Conservation (phyloP, 2,797 vertebrate genomes). For the Ptychobarbus kaznakovi region DNA sequence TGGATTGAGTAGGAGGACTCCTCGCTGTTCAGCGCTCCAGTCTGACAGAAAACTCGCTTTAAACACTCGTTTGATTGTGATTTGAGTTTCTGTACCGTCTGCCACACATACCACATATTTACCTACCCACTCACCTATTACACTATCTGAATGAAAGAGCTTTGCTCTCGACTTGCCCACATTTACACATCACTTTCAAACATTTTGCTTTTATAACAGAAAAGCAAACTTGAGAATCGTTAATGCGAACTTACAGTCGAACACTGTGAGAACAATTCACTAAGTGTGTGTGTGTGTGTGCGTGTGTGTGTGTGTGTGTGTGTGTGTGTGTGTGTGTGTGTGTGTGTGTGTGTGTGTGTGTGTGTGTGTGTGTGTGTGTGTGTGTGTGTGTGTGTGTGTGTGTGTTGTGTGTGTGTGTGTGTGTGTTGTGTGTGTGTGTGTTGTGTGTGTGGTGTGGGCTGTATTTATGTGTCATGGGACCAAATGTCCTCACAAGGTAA, state of each 20-base stretch:
- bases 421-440: not conserved
- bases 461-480: too few relatives aligned
- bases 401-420: too few relatives aligned
- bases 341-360: too few relatives aligned
- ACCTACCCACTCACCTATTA: constrained; percentile 21
- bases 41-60: constrained; percentile 23
- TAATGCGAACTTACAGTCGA: not conserved
- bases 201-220: not conserved
- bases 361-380: too few relatives aligned
- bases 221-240: not conserved
- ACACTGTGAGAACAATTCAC: not conserved
- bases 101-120: constrained; percentile 9
- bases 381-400: too few relatives aligned
- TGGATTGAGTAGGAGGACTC: constrained; percentile 14
- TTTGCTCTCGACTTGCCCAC: not conserved
- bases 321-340: not conserved
- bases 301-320: not conserved
- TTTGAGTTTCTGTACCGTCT: constrained; percentile 29
- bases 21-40: constrained; percentile 7
- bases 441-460: too few relatives aligned
- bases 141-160: not conserved
- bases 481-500: too few relatives aligned
- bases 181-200: not conserved
- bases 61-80: constrained; percentile 21
- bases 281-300: not conserved